These are phyloP conservation scores for Formica selysi DNA, from an alignment of 1,140 invertebrate genomes.

Conservation along the genomic window DNA sequence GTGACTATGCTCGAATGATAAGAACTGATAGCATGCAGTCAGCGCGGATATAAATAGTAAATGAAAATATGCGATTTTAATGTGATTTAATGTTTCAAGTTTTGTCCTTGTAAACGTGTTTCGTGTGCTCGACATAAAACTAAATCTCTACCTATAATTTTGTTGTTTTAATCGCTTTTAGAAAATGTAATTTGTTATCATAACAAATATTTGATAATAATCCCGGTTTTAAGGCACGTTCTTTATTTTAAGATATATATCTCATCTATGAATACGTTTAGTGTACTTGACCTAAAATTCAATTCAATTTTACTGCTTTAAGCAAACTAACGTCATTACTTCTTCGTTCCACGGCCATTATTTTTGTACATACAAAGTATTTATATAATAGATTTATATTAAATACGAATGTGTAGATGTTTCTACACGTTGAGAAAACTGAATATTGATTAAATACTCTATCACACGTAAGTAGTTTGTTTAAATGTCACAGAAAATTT, in stretches of 20 bases:
- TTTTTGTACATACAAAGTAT: not conserved
- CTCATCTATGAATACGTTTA: not conserved
- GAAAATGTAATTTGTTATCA: too few species aligned
- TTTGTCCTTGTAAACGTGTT: not conserved
- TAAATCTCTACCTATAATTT: not conserved
- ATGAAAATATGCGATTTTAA: constrained; percentile 25
- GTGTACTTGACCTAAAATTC: not conserved
- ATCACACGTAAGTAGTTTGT: not conserved
- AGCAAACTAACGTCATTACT: not conserved
- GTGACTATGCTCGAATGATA: not conserved
- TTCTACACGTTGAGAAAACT: not conserved
- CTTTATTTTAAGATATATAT: too few species aligned
- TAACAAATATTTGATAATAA: too few species aligned
- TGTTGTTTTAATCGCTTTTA: not conserved
- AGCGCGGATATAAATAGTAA: not conserved
- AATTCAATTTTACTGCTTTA: not conserved
- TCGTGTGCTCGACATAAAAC: not conserved
- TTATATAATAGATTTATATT: not conserved
- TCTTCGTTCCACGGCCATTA: not conserved
- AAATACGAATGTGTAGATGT: not conserved
- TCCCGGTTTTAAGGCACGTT: too few species aligned
- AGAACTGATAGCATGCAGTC: not conserved
- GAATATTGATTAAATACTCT: constrained; percentile 2
- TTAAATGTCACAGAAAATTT: not conserved
- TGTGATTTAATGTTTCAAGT: not conserved